These are phyloP conservation scores for Enteromius paludinosus DNA, from an alignment of 2,797 vertebrate genomes.

Conservation along the genomic window DNA sequence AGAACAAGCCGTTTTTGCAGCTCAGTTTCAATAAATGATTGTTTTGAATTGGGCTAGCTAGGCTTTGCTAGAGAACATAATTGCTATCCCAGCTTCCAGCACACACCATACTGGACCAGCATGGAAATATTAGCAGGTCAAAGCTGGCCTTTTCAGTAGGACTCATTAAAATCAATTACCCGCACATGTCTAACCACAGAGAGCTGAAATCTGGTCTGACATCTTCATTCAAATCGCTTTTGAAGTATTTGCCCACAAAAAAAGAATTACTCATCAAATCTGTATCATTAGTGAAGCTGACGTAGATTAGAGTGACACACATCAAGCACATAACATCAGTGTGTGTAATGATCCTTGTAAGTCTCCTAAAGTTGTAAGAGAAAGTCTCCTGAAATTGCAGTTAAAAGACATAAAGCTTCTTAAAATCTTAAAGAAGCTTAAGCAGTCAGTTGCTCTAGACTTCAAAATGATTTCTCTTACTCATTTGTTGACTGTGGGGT, in stretches of 20 bases:
- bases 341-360: conserved; percentile 9
- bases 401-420: neutral
- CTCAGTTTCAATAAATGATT: conserved; percentile 12
- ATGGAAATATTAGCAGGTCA: neutral
- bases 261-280: neutral
- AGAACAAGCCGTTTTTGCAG: neutral
- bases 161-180: conserved; percentile 24
- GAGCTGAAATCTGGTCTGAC: neutral
- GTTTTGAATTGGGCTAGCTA: conserved; percentile 3
- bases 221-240: neutral
- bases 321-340: neutral
- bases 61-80: neutral
- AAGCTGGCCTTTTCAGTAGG: neutral
- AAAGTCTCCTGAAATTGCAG: neutral
- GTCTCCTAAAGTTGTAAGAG: neutral
- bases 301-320: neutral
- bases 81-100: neutral
- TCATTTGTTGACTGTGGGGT: conserved; percentile 3
- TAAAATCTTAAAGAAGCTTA: conserved; percentile 16
- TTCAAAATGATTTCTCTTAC: neutral
- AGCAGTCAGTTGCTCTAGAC: neutral
- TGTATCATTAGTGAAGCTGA: neutral
- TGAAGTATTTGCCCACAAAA: conserved; percentile 2
- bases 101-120: neutral
- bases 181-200: neutral